Evolutionary conservation across 2,113 vertebrate genomes (phyloP).

Genomic region (Muscicapa adusta): DNA sequence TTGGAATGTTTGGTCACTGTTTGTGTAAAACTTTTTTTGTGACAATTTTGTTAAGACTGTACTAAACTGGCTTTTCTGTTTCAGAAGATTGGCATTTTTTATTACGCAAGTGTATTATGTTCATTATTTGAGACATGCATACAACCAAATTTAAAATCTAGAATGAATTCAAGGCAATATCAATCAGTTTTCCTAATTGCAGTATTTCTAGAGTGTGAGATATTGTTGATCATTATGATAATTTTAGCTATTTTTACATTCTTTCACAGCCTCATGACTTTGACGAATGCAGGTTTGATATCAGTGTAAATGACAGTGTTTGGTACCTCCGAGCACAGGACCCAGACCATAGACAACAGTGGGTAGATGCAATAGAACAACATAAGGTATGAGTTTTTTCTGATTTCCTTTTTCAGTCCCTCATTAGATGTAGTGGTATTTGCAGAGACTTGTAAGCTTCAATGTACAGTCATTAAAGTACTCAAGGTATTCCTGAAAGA

Average conservation of each 20-base stretch:
- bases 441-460: background rate
- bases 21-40: background rate
- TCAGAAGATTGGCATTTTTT: background rate
- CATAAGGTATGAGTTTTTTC: slow-evolving; percentile 82
- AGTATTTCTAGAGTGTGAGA: background rate
- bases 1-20: background rate
- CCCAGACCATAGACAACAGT: slow-evolving; percentile 87
- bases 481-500: background rate
- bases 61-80: background rate
- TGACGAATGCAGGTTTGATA: slow-evolving; percentile 95
- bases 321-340: slow-evolving; percentile 95
- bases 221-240: background rate
- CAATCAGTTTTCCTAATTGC: background rate
- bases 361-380: slow-evolving; percentile 91
- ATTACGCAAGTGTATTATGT: background rate
- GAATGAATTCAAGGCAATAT: background rate
- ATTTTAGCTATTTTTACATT: slow-evolving; percentile 1
- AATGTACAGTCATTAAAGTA: background rate
- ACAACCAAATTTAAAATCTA: background rate
- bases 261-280: slow-evolving; percentile 89
- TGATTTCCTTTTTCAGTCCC: background rate
- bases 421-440: background rate
- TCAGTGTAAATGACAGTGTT: slow-evolving; percentile 93
- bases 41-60: background rate
- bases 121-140: background rate